Percentiles rank a stretch among this genome's conserved stretches.
Conservation (phyloP, 2,888 invertebrate species). For the Campoletis raptor region DNA sequence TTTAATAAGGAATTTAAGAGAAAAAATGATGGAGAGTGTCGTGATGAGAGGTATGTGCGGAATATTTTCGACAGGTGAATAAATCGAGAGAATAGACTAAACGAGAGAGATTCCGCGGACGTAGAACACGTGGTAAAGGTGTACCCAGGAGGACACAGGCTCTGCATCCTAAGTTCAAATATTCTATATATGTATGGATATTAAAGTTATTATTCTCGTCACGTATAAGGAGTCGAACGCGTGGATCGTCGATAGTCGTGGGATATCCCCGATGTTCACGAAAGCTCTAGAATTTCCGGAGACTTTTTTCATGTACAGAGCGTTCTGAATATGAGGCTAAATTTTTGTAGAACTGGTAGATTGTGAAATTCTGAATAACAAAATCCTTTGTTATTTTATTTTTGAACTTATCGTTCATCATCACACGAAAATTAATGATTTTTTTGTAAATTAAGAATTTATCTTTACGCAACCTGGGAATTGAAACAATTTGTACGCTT, state of each 20-base stretch:
- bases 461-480: background rate
- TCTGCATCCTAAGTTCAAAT: conserved; percentile 24
- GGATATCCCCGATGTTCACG: conserved; percentile 54
- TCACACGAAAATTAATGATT: background rate
- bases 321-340: background rate
- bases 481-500: background rate
- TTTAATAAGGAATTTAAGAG: background rate
- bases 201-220: conserved; percentile 58
- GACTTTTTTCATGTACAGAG: conserved; percentile 4
- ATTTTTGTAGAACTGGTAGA: background rate
- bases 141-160: conserved; percentile 60
- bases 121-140: conserved; percentile 68
- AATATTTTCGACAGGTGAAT: conserved; percentile 57
- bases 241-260: conserved; percentile 63
- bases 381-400: background rate
- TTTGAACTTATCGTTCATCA: background rate
- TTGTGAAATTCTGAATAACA: background rate
- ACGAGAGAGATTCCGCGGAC: conserved; percentile 52
- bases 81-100: conserved; percentile 64
- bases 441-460: background rate
- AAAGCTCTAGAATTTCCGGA: conserved; percentile 28
- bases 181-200: conserved; percentile 34
- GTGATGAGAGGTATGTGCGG: conserved; percentile 5
- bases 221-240: conserved; percentile 62
- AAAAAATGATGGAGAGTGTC: conserved; percentile 24